Base-by-base conservation (phyloP, 2,113 vertebrate genomes). In the Aphelocoma coerulescens region DNA sequence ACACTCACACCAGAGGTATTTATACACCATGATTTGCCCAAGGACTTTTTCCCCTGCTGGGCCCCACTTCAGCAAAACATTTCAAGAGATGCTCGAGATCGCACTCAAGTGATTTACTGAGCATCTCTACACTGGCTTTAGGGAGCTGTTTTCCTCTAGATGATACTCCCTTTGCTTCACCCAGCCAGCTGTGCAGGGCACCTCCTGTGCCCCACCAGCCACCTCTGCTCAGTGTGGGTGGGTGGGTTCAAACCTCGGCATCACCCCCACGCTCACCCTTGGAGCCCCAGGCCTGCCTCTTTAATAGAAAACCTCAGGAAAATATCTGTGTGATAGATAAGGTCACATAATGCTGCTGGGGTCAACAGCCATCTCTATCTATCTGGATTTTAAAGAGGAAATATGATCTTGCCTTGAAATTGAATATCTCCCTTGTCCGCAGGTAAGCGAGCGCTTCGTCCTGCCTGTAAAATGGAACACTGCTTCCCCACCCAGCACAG, bases 301-400 rank as follows among this genome's bases (percentile, higher is more conserved):
- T 65, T 87, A 62, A 97, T 84, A n/a, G 89, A 46, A 89, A 95
- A 79, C 69, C 76, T 89, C 66, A 30, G 73, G 57, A 82, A 95
- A 94, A 62, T 41, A 78, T 52, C 77, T 23, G 32, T 46, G 61
- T 18, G 49, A 26, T 44, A 71, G 67, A 87, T 66, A 85, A 89
- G 94, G 89, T 93, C 95, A 89, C 32, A 7, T 6, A 93, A 94
- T 6, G 51, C 85, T 94, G 78, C 75, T 88, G 74, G 75, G 91
- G 89, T 96, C 94, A 91, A 80, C 49, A 90, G 67, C 85, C 85
- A 89, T 88, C 87, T 91, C 91, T 69, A 3, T 35, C 73, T 86
- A 54, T 43, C 62, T 44, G 55, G 87, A 51, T 79, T 93, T 94
- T 91, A 88, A 89, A 90, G 78, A 90, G 85, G 71, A 95, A 91